These are phyloP conservation scores for Tipula helvola DNA, from an alignment of 2,888 invertebrate genomes.

Conservation along the genomic window DNA sequence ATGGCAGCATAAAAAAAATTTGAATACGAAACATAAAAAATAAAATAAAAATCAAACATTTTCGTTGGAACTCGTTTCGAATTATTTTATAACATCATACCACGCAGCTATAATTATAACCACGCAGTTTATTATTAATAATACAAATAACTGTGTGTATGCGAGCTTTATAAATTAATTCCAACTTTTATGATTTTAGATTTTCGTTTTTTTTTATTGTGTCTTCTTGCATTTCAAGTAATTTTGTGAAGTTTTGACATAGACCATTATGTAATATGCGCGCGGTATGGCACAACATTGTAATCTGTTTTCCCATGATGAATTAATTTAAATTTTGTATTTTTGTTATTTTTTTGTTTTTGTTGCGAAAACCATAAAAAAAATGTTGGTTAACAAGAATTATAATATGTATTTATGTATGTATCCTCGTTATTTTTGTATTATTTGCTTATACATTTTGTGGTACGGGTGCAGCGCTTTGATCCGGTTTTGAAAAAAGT, in stretches of 20 bases:
- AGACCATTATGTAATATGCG: neutral
- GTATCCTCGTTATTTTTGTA: neutral
- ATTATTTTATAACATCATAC: neutral
- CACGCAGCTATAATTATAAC: neutral
- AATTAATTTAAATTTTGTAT: neutral
- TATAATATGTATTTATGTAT: neutral
- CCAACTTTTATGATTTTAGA: neutral
- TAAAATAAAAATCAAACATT: neutral
- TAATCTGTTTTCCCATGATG: neutral
- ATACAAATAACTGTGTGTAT: neutral
- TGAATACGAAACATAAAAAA: neutral
- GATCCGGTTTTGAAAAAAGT: neutral
- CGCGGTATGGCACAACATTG: neutral
- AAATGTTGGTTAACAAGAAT: neutral
- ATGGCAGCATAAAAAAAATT: neutral
- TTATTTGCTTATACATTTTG: neutral
- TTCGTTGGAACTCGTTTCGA: neutral
- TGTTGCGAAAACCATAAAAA: neutral
- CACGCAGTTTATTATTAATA: neutral
- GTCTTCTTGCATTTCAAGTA: neutral
- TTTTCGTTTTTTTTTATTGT: neutral
- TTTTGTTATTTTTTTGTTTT: neutral
- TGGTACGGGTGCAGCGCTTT: neutral
- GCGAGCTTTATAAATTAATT: neutral
- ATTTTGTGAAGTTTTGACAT: neutral